Percentiles rank a stretch among this genome's conserved stretches.
phyloP scores from a whole-genome alignment of 2,113 vertebrate genomes.

The Prinia subflava region DNA sequence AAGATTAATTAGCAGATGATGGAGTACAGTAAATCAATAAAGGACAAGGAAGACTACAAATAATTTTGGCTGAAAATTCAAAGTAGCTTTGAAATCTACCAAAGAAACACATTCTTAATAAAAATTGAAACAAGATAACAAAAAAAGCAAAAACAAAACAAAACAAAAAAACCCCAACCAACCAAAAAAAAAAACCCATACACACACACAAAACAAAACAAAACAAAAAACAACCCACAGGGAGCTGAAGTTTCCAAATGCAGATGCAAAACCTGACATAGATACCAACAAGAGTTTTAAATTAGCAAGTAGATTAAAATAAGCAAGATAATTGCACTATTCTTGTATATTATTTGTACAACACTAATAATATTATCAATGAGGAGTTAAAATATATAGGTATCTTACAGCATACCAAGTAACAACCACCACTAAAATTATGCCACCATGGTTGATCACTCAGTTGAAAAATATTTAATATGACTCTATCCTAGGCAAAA shows the following conservation, averaged over 20 bases:
- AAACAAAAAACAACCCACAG: too few relatives aligned
- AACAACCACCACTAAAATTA: neutral
- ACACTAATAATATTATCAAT: neutral
- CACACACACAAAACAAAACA: too few relatives aligned
- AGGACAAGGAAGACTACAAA: neutral
- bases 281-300: neutral
- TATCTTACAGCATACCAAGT: neutral
- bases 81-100: neutral
- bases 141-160: neutral
- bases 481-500: neutral
- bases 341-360: neutral
- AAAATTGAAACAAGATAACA: neutral
- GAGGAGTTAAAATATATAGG: neutral
- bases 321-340: neutral
- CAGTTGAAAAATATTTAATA: neutral
- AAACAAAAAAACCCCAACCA: too few relatives aligned
- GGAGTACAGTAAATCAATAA: neutral
- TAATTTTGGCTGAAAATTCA: neutral
- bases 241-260: neutral
- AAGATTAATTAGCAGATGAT: neutral
- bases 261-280: neutral
- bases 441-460: neutral
- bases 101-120: neutral
- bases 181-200: too few relatives aligned
- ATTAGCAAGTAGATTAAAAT: neutral